Conservation (phyloP, 2,888 invertebrate species). For the Clostera curtula region DNA sequence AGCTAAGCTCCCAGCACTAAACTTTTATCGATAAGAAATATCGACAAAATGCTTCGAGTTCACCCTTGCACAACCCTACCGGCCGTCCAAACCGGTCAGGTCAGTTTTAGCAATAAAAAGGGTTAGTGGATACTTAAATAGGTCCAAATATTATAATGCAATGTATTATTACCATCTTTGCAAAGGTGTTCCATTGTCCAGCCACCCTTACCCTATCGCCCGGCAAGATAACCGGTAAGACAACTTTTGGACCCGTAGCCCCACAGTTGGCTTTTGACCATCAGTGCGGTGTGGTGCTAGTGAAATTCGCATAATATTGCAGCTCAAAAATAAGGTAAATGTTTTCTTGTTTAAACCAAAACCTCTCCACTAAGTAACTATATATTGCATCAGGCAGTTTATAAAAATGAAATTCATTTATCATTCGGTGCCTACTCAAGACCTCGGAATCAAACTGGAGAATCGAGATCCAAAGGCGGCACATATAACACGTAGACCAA, state of each 20-base stretch:
- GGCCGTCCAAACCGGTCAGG: constrained; percentile 60
- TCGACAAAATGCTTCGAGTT: too few relatives aligned
- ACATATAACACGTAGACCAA: too few relatives aligned
- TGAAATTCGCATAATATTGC: constrained; percentile 6
- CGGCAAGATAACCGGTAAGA: constrained; percentile 72
- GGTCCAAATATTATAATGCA: constrained; percentile 72
- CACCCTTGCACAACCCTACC: background rate
- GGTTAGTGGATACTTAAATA: constrained; percentile 70
- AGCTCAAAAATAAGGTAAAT: constrained; percentile 16
- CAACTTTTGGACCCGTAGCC: constrained; percentile 59
- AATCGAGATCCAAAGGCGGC: too few relatives aligned
- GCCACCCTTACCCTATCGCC: constrained; percentile 61
- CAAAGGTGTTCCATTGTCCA: constrained; percentile 57
- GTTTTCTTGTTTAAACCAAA: constrained; percentile 7
- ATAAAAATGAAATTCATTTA: too few relatives aligned
- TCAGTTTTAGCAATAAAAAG: constrained; percentile 69
- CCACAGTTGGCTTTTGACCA: constrained; percentile 58
- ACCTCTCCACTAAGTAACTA: too few relatives aligned
- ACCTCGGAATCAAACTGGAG: too few relatives aligned
- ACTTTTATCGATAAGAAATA: too few relatives aligned
- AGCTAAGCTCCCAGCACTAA: too few relatives aligned
- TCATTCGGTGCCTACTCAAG: too few relatives aligned
- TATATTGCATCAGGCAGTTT: too few relatives aligned
- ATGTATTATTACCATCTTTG: constrained; percentile 51
- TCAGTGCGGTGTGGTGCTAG: constrained; percentile 20